phyloP scores from a whole-genome alignment of 1,140 invertebrate genomes.

The Ceratitis capitata region DNA sequence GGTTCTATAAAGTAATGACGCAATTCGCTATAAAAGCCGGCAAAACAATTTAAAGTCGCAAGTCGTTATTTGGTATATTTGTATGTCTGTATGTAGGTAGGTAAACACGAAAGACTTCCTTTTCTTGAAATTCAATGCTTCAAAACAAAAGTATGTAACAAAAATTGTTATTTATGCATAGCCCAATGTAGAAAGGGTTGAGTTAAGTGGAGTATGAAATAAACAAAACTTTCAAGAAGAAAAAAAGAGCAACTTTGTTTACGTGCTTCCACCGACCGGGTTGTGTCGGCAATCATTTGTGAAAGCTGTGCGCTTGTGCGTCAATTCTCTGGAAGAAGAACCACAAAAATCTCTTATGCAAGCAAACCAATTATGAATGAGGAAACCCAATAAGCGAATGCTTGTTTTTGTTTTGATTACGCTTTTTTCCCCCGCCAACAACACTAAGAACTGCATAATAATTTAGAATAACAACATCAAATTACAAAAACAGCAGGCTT shows the following conservation, averaged over 20 bases:
- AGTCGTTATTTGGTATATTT: no score
- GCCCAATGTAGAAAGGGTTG: not conserved
- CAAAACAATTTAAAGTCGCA: not conserved
- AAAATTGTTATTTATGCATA: not conserved
- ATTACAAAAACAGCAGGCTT: not conserved
- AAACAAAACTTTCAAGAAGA: not conserved
- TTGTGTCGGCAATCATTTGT: not conserved
- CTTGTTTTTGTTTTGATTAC: constrained; percentile 12
- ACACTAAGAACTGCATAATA: no score
- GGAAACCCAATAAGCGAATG: not conserved
- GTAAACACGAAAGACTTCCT: not conserved
- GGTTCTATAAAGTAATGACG: not conserved
- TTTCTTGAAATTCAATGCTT: not conserved
- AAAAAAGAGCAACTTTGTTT: constrained; percentile 2
- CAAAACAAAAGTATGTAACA: not conserved
- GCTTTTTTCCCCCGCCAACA: no score
- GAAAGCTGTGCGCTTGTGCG: not conserved
- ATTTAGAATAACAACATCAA: not conserved
- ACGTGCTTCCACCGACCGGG: not conserved
- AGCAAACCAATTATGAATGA: not conserved
- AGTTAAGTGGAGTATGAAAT: not conserved
- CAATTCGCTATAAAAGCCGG: not conserved
- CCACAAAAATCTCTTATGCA: not conserved
- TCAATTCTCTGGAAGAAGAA: not conserved
- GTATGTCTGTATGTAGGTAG: not conserved